These are phyloP conservation scores for Cavia porcellus DNA, from an alignment of 2,113 vertebrate species.

Conservation along the genomic window DNA sequence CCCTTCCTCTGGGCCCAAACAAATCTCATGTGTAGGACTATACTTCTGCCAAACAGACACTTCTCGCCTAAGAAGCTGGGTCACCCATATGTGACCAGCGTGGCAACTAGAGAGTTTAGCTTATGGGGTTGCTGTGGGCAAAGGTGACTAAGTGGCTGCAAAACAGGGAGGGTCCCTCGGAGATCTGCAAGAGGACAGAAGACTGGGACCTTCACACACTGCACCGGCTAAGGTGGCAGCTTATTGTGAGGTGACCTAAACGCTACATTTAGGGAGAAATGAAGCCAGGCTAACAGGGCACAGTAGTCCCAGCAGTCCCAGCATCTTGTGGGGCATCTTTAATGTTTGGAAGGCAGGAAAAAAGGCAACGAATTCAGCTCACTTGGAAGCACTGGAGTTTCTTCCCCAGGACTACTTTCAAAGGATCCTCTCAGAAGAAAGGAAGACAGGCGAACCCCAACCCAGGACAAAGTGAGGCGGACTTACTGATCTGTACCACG, in stretches of 20 bases:
- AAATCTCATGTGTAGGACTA: neutral
- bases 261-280: neutral
- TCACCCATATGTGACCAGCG: neutral
- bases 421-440: slow-evolving; percentile 3
- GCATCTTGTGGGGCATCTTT: neutral
- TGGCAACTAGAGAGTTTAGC: neutral
- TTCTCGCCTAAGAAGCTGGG: neutral
- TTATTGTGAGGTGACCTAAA: neutral
- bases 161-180: neutral
- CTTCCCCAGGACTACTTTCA: neutral
- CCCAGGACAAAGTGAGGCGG: neutral
- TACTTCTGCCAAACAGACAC: neutral
- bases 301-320: no score
- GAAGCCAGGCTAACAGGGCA: no score
- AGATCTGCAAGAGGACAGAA: neutral
- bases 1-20: neutral
- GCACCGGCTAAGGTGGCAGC: neutral
- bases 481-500: slow-evolving; percentile 92
- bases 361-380: neutral
- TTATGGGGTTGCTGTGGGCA: neutral
- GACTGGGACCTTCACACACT: rapidly evolving
- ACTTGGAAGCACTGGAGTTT: neutral
- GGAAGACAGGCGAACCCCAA: neutral
- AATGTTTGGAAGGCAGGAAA: neutral
- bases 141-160: neutral